Evolutionary conservation across 2,888 invertebrate species (phyloP), one percentile per base, ranked within the genome.

Genomic region (Chrysomela aeneicollis): DNA sequence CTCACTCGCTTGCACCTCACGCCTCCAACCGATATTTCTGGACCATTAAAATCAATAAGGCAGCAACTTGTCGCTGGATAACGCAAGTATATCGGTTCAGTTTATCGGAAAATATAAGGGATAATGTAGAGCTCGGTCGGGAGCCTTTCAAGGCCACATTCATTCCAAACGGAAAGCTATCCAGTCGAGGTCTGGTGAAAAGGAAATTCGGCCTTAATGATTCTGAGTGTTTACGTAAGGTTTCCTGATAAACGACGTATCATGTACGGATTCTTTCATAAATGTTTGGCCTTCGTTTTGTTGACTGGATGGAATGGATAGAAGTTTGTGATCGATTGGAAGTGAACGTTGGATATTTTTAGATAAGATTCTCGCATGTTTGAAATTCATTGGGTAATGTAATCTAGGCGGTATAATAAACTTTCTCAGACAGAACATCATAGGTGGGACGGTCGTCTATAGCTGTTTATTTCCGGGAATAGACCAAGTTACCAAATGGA

Each of bases 31-130:
- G 46, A 67, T 64, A 66, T 66, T 66, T 63, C 57, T n/a, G 53
- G 60, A 51, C 62, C 66, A 64, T 70, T 68, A 64, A 66, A 70
- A 70, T 68, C 70, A 68, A 70, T 68, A 66, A 66, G 62, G 55
- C 54, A 62, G 59, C 64, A 64, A 63, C 61, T 69, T 69, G 67
- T 67, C 66, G 63, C 59, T 54, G 15, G 8, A 52, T 57, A 55
- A 64, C 49, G 59, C 54, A 51, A 47, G 57, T 55, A 42, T 67
- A 63, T 65, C 65, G 64, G 65, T 63, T 69, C 61, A 69, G 66
- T 64, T 59, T 69, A 64, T 65, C 67, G 63, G 65, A 65, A 64
- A 67, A 66, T 63, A 59, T 59, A 59, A 35, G 26, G 35, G 57
- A 59, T 59, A 63, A 52, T 50, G 52, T 37, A 21, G 26, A 22